These are phyloP conservation scores for Suillia variegata DNA, from an alignment of 2,888 invertebrate genomes.

Conservation along the genomic window DNA sequence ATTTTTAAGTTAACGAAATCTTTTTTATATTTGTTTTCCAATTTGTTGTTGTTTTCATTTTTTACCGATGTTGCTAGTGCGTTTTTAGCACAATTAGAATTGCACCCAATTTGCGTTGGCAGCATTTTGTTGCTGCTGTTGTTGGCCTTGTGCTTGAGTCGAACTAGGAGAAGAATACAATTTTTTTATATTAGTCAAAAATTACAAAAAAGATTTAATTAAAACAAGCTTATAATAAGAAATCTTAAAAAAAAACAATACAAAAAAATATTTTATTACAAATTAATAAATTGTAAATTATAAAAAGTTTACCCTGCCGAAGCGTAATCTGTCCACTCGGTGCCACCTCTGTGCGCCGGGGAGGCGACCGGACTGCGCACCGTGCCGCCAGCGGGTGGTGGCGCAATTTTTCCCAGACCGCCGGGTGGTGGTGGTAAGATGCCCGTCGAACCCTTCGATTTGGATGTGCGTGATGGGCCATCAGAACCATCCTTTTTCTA, in stretches of 20 bases:
- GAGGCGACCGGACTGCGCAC: constrained; percentile 65
- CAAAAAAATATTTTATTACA: too few relatives aligned
- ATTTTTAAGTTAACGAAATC: not conserved
- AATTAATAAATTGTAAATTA: too few relatives aligned
- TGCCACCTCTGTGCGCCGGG: constrained; percentile 72
- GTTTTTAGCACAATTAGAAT: constrained; percentile 49
- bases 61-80: not conserved
- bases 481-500: constrained; percentile 90
- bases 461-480: constrained; percentile 68
- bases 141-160: constrained; percentile 44
- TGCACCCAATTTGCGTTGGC: constrained; percentile 61
- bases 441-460: constrained; percentile 66
- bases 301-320: constrained; percentile 66
- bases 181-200: too few relatives aligned
- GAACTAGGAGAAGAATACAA: constrained; percentile 34
- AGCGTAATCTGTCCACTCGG: constrained; percentile 82
- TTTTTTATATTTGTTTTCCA: not conserved
- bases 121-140: constrained; percentile 47
- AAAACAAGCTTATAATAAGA: too few relatives aligned
- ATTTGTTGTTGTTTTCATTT: not conserved
- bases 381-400: constrained; percentile 69
- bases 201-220: too few relatives aligned
- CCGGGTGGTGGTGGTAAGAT: constrained; percentile 87
- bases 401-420: constrained; percentile 70
- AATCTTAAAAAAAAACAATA: too few relatives aligned